Evolutionary conservation across 1,140 invertebrate genomes (phyloP).

Genomic region (Drosophila virilis): DNA sequence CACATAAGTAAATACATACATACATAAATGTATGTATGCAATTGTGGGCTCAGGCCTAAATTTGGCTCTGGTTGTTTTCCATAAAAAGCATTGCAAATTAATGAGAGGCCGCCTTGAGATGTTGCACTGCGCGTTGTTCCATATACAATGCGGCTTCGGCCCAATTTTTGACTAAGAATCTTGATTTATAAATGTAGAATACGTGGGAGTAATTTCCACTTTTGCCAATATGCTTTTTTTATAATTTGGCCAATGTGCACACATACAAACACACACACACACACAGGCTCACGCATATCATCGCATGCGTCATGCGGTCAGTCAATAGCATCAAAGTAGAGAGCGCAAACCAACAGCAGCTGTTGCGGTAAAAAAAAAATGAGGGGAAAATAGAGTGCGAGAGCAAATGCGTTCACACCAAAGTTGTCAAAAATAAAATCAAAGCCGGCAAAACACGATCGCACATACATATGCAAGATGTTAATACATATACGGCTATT

Average conservation of each 20-base stretch:
- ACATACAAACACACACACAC: constrained; percentile 38
- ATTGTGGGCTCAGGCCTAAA: constrained; percentile 62
- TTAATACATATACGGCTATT: constrained; percentile 10
- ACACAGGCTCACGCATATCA: constrained; percentile 26
- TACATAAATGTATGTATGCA: constrained; percentile 42
- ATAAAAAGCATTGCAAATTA: constrained; percentile 75
- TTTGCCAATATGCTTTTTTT: constrained; percentile 56
- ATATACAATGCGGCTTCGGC: constrained; percentile 23
- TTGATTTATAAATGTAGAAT: constrained; percentile 61
- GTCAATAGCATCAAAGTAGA: constrained; percentile 50
- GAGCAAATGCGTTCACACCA: constrained; percentile 43
- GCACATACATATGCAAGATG: constrained; percentile 16
- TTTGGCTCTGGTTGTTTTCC: constrained; percentile 65
- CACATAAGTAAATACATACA: constrained; percentile 5
- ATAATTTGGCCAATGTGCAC: constrained; percentile 51
- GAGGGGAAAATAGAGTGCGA: constrained; percentile 21
- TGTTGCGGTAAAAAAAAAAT: constrained; percentile 32
- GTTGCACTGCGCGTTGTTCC: constrained; percentile 35
- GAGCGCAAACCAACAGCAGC: constrained; percentile 14
- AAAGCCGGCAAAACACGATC: constrained; percentile 69
- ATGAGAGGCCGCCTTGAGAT: constrained; percentile 44
- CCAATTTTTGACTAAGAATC: constrained; percentile 41
- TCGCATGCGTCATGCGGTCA: constrained; percentile 76
- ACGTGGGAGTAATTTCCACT: constrained; percentile 71
- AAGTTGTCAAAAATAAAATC: constrained; percentile 74